Percentiles rank a stretch among this genome's conserved stretches.
These are phyloP conservation scores for Troides oblongomaculatus DNA, from an alignment of 2,888 invertebrate genomes.

Conservation along the genomic window DNA sequence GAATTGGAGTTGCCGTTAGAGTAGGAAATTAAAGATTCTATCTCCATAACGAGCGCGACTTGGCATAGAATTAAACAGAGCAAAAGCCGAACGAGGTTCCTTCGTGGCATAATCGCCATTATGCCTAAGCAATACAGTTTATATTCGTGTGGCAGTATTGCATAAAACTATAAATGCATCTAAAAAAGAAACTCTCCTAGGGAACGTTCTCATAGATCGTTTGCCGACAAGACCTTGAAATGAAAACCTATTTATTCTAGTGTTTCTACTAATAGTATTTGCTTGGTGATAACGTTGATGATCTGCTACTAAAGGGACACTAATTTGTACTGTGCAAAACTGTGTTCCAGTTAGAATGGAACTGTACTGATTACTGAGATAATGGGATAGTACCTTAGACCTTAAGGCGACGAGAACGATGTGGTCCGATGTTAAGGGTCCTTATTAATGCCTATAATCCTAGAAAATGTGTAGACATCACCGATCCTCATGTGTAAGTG, in stretches of 20 bases:
- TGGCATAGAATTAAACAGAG: conserved; percentile 39
- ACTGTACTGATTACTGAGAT: too few species aligned
- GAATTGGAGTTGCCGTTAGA: conserved; percentile 29
- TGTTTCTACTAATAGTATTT: not conserved
- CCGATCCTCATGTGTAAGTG: too few species aligned
- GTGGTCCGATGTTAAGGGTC: too few species aligned
- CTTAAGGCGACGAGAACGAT: too few species aligned
- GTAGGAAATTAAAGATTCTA: conserved; percentile 75
- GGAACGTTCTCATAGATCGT: conserved; percentile 1
- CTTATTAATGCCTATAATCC: too few species aligned
- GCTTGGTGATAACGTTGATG: too few species aligned
- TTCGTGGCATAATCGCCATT: conserved; percentile 11
- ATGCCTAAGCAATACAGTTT: conserved; percentile 1
- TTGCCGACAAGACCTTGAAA: not conserved
- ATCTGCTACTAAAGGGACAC: too few species aligned
- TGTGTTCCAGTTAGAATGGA: too few species aligned
- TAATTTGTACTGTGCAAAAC: too few species aligned
- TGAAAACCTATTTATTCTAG: not conserved
- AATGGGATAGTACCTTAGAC: too few species aligned
- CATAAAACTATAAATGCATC: conserved; percentile 1
- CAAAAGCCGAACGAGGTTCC: conserved; percentile 4
- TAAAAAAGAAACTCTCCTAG: not conserved
- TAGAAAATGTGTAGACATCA: too few species aligned
- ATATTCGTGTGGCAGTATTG: not conserved
- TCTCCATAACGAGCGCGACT: conserved; percentile 62